Conservation (phyloP, 2,888 invertebrate genomes). For the Anoplius nigerrimus region DNA sequence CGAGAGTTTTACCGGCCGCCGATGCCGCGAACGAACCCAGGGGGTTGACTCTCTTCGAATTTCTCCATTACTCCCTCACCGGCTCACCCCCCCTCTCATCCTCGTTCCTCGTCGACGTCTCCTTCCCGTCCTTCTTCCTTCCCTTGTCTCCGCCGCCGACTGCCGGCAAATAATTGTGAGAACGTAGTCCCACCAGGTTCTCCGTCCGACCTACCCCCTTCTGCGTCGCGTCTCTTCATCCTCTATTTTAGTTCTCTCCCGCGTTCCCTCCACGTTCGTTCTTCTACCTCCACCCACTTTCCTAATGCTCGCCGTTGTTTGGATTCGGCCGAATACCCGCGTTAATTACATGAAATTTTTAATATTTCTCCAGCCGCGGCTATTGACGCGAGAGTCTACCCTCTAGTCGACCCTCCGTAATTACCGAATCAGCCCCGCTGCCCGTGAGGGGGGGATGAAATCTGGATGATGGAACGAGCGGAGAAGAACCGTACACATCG, state of each 20-base stretch:
- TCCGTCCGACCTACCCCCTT: conserved; percentile 13
- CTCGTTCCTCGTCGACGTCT: no score
- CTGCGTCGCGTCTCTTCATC: no score
- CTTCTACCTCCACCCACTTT: not conserved
- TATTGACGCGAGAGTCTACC: not conserved
- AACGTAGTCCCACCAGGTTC: conserved; percentile 47
- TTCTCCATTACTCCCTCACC: conserved; percentile 22
- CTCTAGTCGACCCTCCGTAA: no score
- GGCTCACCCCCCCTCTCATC: not conserved
- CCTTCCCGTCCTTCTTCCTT: conserved; percentile 19
- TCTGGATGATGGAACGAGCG: no score
- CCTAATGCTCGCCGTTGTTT: conserved; percentile 10
- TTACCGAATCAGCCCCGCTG: no score
- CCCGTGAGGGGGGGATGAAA: no score
- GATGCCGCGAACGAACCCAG: not conserved
- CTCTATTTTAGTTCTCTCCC: no score
- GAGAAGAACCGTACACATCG: no score
- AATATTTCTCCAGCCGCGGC: conserved; percentile 13
- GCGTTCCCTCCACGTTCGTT: conserved; percentile 29
- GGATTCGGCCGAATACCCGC: not conserved
- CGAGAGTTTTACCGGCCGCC: conserved; percentile 57
- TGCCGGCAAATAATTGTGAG: conserved; percentile 50
- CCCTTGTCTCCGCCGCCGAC: conserved; percentile 32
- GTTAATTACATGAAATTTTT: conserved; percentile 22
- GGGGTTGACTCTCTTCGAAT: conserved; percentile 1